Conservation (phyloP, 23 tunicate species). For the Corella eumyota region DNA sequence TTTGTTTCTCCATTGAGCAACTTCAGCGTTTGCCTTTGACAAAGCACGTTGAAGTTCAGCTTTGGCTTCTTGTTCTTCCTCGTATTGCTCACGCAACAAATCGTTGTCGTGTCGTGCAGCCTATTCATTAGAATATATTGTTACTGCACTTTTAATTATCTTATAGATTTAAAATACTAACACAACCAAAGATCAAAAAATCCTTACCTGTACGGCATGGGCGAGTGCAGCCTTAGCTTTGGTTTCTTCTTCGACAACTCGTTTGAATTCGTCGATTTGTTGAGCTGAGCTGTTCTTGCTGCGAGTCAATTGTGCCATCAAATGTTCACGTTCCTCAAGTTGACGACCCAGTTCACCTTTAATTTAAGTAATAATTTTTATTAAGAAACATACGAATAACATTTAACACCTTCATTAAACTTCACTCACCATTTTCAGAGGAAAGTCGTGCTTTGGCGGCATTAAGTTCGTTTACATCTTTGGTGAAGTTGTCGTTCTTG, state of each 20-base stretch:
- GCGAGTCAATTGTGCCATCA: constrained; percentile 84
- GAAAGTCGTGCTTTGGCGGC: constrained; percentile 26
- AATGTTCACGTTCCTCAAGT: constrained; percentile 87
- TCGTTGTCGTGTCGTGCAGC: constrained; percentile 24
- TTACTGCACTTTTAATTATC: not conserved
- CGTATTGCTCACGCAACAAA: no score
- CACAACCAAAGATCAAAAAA: not conserved
- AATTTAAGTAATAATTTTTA: constrained; percentile 7
- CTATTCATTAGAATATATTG: not conserved
- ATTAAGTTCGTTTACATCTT: constrained; percentile 57
- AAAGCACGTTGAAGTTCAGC: no score
- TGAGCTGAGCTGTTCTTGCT: constrained; percentile 60
- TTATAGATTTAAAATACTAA: not conserved
- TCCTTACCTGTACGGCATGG: constrained; percentile 49
- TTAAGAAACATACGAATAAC: no score
- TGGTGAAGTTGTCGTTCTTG: constrained; percentile 75
- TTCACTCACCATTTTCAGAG: constrained; percentile 34
- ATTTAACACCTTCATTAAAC: no score
- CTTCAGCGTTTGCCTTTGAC: no score
- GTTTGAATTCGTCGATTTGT: constrained; percentile 81
- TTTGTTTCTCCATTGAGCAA: no score
- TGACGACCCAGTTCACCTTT: constrained; percentile 54
- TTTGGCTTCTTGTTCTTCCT: no score
- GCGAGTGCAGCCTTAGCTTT: constrained; percentile 76
- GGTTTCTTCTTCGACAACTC: constrained; percentile 80